These are phyloP conservation scores for Panurus biarmicus DNA, from an alignment of 2,113 vertebrate genomes.

Conservation along the genomic window DNA sequence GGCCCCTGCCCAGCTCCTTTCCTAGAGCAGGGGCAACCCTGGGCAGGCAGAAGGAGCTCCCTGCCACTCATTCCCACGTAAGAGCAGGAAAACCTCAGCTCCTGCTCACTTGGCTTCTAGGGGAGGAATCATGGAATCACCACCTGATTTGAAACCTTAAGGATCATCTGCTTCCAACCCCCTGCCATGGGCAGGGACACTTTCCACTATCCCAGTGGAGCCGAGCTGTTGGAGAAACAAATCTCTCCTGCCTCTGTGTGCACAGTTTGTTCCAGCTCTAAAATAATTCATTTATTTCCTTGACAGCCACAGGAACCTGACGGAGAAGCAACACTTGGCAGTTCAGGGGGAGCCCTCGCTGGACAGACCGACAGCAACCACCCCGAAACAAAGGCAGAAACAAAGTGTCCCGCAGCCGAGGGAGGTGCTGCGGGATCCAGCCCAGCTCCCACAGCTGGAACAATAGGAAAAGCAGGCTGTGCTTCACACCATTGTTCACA, in stretches of 20 bases:
- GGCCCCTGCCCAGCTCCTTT: background rate
- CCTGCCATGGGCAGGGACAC: background rate
- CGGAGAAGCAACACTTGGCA: background rate
- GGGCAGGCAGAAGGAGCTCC: background rate
- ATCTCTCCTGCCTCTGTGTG: background rate
- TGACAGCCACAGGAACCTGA: conserved; percentile 24
- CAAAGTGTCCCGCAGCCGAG: background rate
- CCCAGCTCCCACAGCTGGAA: background rate
- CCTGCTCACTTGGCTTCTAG: background rate
- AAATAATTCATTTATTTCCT: background rate
- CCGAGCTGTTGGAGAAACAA: background rate
- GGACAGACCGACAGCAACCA: background rate
- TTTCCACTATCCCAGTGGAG: background rate
- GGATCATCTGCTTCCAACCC: background rate
- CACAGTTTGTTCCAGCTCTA: background rate
- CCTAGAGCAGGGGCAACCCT: background rate
- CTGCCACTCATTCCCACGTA: background rate
- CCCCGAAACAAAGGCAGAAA: background rate
- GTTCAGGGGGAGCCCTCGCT: background rate
- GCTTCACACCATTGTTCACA: background rate
- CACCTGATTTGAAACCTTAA: background rate
- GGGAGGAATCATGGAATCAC: background rate
- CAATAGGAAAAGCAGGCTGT: background rate
- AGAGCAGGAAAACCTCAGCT: background rate
- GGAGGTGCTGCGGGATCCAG: background rate